These are phyloP conservation scores for Carposina sasakii DNA, from an alignment of 1,140 invertebrate genomes.

Conservation along the genomic window DNA sequence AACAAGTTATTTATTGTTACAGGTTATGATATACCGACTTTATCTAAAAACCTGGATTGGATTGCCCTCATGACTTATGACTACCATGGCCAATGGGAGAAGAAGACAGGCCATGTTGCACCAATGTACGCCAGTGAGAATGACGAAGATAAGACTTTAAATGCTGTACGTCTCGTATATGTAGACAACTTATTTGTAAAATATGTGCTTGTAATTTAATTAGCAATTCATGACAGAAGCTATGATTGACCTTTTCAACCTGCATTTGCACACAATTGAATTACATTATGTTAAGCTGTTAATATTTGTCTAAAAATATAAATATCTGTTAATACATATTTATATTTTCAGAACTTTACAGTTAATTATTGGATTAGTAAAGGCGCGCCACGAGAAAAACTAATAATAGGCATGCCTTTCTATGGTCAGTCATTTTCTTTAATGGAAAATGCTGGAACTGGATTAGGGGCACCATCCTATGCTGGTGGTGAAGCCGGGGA, in stretches of 20 bases:
- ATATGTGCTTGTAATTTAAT: too few relatives aligned
- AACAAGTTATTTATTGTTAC: constrained; percentile 16
- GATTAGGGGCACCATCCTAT: constrained; percentile 79
- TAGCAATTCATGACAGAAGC: too few relatives aligned
- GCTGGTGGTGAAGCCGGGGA: constrained; percentile 85
- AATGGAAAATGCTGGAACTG: constrained; percentile 75
- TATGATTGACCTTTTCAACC: too few relatives aligned
- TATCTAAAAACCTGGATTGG: constrained; percentile 85
- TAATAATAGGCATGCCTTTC: constrained; percentile 87
- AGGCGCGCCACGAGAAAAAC: constrained; percentile 82
- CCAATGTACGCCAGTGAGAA: constrained; percentile 84
- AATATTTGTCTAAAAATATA: neutral
- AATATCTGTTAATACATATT: neutral
- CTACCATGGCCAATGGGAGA: constrained; percentile 93
- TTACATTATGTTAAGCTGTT: neutral
- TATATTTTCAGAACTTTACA: constrained; percentile 80
- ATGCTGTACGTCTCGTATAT: constrained; percentile 73
- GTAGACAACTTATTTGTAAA: constrained; percentile 3
- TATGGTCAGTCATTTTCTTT: constrained; percentile 90
- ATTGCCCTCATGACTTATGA: constrained; percentile 94
- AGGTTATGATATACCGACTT: constrained; percentile 82
- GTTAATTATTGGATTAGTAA: constrained; percentile 86
- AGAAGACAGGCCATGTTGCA: constrained; percentile 89
- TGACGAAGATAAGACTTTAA: constrained; percentile 83
- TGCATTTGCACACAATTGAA: too few relatives aligned